Evolutionary conservation across 2,113 vertebrate genomes (phyloP), one percentile per base, ranked within the genome.

Genomic region (Leptodactylus fuscus): DNA sequence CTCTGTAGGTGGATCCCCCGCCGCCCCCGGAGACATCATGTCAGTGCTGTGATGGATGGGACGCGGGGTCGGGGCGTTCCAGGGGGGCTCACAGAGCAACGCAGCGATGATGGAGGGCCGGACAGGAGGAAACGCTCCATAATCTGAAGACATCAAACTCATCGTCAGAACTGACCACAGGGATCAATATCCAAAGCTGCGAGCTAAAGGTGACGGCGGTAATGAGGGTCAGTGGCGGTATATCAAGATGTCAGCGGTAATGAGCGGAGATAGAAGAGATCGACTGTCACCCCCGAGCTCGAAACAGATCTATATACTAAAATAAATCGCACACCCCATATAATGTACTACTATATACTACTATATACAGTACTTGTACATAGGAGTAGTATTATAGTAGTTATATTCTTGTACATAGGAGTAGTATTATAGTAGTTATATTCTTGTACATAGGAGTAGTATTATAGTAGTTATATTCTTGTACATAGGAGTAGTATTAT

Each of bases 131-230:
- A 74, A 48, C n/a, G 18, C 22, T 24, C 11, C 44, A 75, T 48
- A 49, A 3, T 75, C 16, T 75, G 71, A 75, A 76, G n/a, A 76
- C 46, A 76, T 76, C 73, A 51, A 51, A 32, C 24, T 51, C 41
- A 12, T 27, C 62, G 29, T 34, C 62, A 13, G 3, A n/a, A 34
- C 62, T n/a, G n/a, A 46, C 29, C n/a, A 38, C 44, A 8, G 73
- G 13, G 73, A 76, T 76, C 73, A 76, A 76, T 76, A 76, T 34
- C 73, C 46, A 76, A 24, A 32, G 73, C 73, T 76, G 73, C 41
- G 27, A 76, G 73, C 46, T 32, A 76, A 76, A 76, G 73, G 73
- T 76, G 73, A 76, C 9, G 46, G 8, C 27, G 1, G 41, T 76
- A 51, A 76, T 76, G 46, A 32, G 46, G 46, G n/a, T 75, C 41